Percentiles rank a stretch among this genome's conserved stretches.
phyloP scores from a whole-genome alignment of 2,113 vertebrate genomes.

The Cyprinodon tularosa region DNA sequence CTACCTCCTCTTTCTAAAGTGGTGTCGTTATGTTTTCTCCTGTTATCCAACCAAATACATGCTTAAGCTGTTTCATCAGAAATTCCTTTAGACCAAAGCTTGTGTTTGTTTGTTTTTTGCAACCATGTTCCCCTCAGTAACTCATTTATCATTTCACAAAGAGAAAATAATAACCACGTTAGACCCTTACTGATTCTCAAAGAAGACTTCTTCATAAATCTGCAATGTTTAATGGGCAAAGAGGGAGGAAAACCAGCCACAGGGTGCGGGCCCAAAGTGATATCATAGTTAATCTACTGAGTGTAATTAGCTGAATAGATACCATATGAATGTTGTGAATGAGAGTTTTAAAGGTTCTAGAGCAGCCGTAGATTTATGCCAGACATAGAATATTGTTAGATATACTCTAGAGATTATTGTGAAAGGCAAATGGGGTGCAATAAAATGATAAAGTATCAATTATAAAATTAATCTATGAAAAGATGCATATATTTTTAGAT shows the following conservation, averaged over 20 bases:
- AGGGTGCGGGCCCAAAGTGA: slow-evolving; percentile 17
- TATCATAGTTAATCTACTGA: slow-evolving; percentile 1
- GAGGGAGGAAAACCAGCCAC: slow-evolving; percentile 12
- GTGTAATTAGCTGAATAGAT: background rate
- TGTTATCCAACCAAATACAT: slow-evolving; percentile 52
- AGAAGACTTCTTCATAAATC: slow-evolving; percentile 20
- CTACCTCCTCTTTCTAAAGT: slow-evolving; percentile 54
- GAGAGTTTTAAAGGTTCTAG: background rate
- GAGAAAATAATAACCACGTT: slow-evolving; percentile 50
- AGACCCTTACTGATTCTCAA: slow-evolving; percentile 1
- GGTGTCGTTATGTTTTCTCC: background rate
- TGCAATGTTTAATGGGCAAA: slow-evolving; percentile 33
- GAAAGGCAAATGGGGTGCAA: no score
- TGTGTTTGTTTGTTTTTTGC: background rate
- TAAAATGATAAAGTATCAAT: background rate
- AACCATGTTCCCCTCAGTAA: background rate
- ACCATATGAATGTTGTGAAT: slow-evolving; percentile 8
- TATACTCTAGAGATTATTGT: background rate
- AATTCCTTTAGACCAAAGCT: slow-evolving; percentile 16
- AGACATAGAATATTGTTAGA: slow-evolving; percentile 4
- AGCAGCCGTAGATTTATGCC: slow-evolving; percentile 8
- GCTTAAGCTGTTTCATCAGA: background rate
- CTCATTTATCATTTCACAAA: background rate
- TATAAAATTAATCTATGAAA: background rate
- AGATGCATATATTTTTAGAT: background rate